A percentile compares a stretch with the other conserved stretches of the same genome.
Conservation (phyloP, 2,113 vertebrate genomes). For the Silurus asotus region DNA sequence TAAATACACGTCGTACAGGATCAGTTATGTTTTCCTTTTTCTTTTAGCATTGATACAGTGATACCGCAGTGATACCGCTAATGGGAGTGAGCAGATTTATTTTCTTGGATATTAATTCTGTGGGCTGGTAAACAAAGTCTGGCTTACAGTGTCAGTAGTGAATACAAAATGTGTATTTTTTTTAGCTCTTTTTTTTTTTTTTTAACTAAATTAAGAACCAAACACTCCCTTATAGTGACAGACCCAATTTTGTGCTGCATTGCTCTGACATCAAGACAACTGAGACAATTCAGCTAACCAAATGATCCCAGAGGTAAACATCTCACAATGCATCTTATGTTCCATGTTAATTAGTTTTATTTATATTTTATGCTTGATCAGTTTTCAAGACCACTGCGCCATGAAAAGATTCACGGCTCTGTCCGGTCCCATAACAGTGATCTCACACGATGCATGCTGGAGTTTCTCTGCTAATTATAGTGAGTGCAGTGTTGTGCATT, state of each 20-base stretch:
- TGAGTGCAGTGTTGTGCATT: conserved; percentile 68
- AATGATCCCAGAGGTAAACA: conserved; percentile 15
- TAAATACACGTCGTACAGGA: neutral
- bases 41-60: neutral
- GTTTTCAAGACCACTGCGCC: conserved; percentile 14
- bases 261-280: conserved; percentile 13
- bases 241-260: neutral
- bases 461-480: conserved; percentile 67
- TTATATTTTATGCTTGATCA: conserved; percentile 33
- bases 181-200: neutral
- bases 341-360: neutral
- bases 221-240: neutral
- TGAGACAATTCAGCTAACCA: neutral
- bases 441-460: conserved; percentile 45
- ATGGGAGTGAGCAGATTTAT: neutral
- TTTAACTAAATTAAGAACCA: neutral
- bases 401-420: conserved; percentile 32
- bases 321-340: neutral
- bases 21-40: neutral
- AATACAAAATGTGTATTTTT: neutral
- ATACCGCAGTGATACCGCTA: neutral
- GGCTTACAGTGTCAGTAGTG: neutral
- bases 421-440: conserved; percentile 52
- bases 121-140: neutral
- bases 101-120: neutral